Percentiles rank a stretch among this genome's conserved stretches.
Conservation (phyloP, 2,113 vertebrate genomes). For the Sylvia atricapilla region DNA sequence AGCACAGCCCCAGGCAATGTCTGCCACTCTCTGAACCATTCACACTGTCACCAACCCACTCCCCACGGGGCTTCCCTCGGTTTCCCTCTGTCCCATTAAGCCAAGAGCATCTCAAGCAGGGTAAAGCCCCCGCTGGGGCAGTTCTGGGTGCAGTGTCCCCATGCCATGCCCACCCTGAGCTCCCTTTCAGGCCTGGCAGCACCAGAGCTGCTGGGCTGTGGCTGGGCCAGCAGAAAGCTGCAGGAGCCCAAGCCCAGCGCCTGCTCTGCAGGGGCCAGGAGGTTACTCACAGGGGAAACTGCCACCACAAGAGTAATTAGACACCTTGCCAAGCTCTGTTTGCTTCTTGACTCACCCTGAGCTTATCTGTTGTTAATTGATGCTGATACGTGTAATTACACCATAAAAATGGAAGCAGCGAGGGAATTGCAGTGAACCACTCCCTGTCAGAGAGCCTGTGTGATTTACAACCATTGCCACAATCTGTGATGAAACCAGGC, state of each 20-base stretch:
- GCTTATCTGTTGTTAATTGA: not conserved
- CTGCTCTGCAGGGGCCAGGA: not conserved
- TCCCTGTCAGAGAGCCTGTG: not conserved
- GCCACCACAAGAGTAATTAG: not conserved
- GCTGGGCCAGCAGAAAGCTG: not conserved
- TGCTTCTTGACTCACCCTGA: not conserved
- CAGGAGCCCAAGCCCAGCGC: not conserved
- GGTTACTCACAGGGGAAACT: not conserved
- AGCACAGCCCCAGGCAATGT: not conserved
- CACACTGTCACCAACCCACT: not conserved
- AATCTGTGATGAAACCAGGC: fast-evolving
- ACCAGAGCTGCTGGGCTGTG: not conserved
- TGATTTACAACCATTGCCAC: not conserved
- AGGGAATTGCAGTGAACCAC: not conserved
- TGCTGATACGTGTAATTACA: not conserved
- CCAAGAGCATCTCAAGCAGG: not conserved
- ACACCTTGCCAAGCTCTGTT: not conserved
- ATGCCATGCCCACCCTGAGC: not conserved
- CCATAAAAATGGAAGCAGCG: not conserved
- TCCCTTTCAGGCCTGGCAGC: not conserved
- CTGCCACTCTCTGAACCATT: not conserved
- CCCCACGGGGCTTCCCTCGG: not conserved
- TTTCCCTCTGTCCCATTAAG: not conserved
- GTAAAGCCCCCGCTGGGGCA: not conserved
- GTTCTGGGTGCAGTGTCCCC: not conserved